phyloP scores from a whole-genome alignment of 1,140 invertebrate genomes.

The Diorhabda sublineata region DNA sequence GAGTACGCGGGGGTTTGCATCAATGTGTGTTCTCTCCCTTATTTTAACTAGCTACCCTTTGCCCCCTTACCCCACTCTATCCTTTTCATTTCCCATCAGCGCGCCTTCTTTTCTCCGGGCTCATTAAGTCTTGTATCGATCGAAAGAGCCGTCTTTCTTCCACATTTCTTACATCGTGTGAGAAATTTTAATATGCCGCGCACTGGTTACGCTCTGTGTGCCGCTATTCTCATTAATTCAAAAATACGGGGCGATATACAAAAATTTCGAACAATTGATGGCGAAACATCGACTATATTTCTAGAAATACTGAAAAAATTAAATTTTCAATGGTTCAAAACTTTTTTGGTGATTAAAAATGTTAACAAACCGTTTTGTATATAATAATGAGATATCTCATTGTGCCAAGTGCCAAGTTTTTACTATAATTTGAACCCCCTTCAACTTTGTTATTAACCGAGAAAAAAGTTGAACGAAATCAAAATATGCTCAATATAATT shows the following conservation, averaged over 20 bases:
- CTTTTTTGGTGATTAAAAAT: too few relatives aligned
- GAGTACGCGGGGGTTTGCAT: neutral
- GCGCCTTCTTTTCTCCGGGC: slow-evolving; percentile 33
- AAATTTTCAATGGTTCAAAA: too few relatives aligned
- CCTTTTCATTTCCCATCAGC: slow-evolving; percentile 30
- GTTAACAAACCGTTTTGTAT: too few relatives aligned
- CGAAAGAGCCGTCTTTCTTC: slow-evolving; percentile 28
- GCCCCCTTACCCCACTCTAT: slow-evolving; percentile 4
- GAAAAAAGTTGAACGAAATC: too few relatives aligned
- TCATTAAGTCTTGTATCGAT: slow-evolving; percentile 37
- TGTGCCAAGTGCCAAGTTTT: too few relatives aligned
- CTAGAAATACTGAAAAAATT: too few relatives aligned
- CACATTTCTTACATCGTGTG: slow-evolving; percentile 34
- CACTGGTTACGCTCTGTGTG: slow-evolving; percentile 24
- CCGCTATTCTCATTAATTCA: slow-evolving; percentile 28
- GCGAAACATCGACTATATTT: too few relatives aligned
- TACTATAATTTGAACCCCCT: too few relatives aligned
- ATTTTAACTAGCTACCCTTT: slow-evolving; percentile 10
- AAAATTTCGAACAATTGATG: too few relatives aligned
- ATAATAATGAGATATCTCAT: too few relatives aligned
- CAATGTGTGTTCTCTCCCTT: slow-evolving; percentile 10
- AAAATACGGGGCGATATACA: neutral
- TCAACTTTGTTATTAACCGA: too few relatives aligned
- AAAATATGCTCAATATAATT: too few relatives aligned
- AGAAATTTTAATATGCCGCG: slow-evolving; percentile 32